Conservation (phyloP, 23 tunicate genomes). For the Diplosoma virens region DNA sequence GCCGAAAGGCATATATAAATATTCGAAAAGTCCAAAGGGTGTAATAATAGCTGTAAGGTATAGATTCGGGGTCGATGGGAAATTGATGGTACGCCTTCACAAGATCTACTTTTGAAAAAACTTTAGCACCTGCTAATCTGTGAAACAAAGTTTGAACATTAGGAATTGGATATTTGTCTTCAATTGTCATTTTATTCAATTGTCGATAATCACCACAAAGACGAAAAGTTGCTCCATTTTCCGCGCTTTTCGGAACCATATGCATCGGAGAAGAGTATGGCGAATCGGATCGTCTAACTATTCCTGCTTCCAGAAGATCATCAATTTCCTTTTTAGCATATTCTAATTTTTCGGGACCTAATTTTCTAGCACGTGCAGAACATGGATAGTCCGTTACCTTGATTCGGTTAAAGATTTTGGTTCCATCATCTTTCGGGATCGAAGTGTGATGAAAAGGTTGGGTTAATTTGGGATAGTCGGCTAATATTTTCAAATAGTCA, state of each 20-base stretch:
- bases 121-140: slow-evolving; percentile 8
- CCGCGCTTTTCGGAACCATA: slow-evolving; percentile 33
- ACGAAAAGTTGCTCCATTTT: slow-evolving; percentile 2
- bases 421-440: no score
- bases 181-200: slow-evolving; percentile 10
- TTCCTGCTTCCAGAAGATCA: slow-evolving; percentile 1
- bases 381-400: slow-evolving; percentile 24
- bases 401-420: no score
- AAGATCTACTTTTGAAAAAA: slow-evolving; percentile 39
- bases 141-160: slow-evolving; percentile 21
- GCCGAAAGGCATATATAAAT: slow-evolving; percentile 30
- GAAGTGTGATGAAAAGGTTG: no score
- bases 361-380: slow-evolving; percentile 10
- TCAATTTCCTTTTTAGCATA: slow-evolving; percentile 14
- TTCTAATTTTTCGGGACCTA: no score
- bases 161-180: slow-evolving; percentile 34
- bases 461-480: no score
- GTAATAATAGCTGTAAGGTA: slow-evolving; percentile 17
- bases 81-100: slow-evolving; percentile 34
- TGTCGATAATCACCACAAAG: slow-evolving; percentile 37
- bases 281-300: neutral
- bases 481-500: no score
- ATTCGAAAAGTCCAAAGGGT: slow-evolving; percentile 30
- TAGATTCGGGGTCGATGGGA: slow-evolving; percentile 12
- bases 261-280: slow-evolving; percentile 12